Percentiles rank a stretch among this genome's conserved stretches.
phyloP scores from a whole-genome alignment of 2,888 invertebrate species.

The Ophion ellenae region DNA sequence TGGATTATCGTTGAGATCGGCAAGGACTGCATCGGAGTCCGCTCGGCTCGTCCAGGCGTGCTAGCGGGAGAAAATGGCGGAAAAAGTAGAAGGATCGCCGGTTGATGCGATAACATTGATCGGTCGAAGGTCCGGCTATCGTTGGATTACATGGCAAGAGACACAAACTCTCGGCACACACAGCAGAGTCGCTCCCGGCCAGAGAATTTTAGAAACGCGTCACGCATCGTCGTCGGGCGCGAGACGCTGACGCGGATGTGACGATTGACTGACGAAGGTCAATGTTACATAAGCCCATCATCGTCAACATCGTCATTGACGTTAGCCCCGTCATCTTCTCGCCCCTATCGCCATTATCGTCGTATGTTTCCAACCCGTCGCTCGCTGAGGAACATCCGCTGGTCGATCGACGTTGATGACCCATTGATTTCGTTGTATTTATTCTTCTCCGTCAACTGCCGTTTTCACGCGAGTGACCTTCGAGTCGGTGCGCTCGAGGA shows the following conservation, averaged over 20 bases:
- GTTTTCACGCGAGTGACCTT: constrained; percentile 19
- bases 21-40: neutral
- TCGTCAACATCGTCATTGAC: constrained; percentile 62
- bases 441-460: neutral
- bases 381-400: neutral
- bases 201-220: constrained; percentile 63
- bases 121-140: too few relatives aligned
- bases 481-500: constrained; percentile 35
- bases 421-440: neutral
- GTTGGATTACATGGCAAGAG: neutral
- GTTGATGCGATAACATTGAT: too few relatives aligned
- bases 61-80: neutral
- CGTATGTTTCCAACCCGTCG: neutral
- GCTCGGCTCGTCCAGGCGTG: neutral
- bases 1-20: neutral
- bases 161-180: neutral
- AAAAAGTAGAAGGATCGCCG: neutral
- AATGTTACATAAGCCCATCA: constrained; percentile 79
- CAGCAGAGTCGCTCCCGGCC: constrained; percentile 40
- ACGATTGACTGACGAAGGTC: constrained; percentile 78
- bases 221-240: constrained; percentile 46
- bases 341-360: neutral
- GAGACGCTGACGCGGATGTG: constrained; percentile 73
- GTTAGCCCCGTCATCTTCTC: constrained; percentile 47
- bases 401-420: neutral